Percentiles rank a stretch among this genome's conserved stretches.
These are phyloP conservation scores for Julus scandinavius DNA, from an alignment of 2,888 invertebrate genomes.

Conservation along the genomic window DNA sequence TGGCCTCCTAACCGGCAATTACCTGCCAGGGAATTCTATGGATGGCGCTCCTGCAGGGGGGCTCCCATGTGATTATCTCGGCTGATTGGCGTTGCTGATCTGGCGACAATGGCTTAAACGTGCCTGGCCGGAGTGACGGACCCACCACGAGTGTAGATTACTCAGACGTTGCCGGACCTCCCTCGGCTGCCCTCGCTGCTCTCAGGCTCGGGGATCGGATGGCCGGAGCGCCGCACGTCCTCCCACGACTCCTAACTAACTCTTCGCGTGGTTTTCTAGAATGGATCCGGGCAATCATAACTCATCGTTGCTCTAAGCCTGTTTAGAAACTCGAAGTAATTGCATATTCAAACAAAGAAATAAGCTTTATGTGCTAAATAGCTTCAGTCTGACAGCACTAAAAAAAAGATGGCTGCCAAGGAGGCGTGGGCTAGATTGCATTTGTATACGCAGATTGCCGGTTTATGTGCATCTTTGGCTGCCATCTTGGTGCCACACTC, in stretches of 20 bases:
- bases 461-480: not conserved
- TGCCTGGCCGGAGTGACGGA: not conserved
- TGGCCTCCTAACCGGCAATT: constrained; percentile 1
- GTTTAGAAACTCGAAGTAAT: not conserved
- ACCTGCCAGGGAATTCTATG: not conserved
- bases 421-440: no score
- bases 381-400: no score
- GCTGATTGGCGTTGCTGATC: constrained; percentile 1
- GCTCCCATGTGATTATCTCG: not conserved
- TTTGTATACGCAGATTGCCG: no score
- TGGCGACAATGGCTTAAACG: constrained; percentile 1
- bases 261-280: not conserved
- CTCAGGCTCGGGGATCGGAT: not conserved
- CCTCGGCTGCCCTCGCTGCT: no score
- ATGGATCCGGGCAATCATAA: not conserved
- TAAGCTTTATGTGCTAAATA: not conserved
- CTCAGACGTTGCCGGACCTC: not conserved
- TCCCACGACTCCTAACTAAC: not conserved
- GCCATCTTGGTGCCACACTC: not conserved
- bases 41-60: not conserved
- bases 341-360: not conserved
- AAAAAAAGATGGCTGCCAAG: no score
- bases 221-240: not conserved
- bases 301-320: not conserved
- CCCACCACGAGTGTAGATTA: constrained; percentile 1